These are phyloP conservation scores for Coregonus ussuriensis DNA, from an alignment of 2,797 vertebrate species.

Conservation along the genomic window DNA sequence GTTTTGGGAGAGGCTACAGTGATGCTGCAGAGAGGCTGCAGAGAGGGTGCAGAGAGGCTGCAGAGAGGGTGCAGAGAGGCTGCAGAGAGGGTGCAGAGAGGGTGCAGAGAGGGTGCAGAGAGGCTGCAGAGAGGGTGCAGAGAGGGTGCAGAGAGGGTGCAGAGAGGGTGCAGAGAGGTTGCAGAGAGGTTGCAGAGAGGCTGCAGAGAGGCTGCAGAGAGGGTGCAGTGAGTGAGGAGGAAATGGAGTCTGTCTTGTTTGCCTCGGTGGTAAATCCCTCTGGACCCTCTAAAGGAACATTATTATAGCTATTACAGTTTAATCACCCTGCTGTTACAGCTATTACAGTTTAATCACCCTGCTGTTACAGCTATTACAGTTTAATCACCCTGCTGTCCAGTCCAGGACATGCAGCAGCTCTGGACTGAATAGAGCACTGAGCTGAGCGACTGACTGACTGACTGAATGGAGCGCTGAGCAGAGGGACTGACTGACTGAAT, in stretches of 20 bases:
- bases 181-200: constrained; percentile 39
- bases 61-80: constrained; percentile 22
- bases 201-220: constrained; percentile 2
- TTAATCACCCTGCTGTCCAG: constrained; percentile 13
- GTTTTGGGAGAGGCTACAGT: constrained; percentile 37
- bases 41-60: constrained; percentile 24
- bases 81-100: constrained; percentile 39
- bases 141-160: no score
- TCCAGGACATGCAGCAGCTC: no score
- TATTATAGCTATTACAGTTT: constrained; percentile 67
- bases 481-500: no score
- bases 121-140: no score
- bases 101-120: constrained; percentile 7
- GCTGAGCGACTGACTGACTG: no score
- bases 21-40: constrained; percentile 7
- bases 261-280: constrained; percentile 76
- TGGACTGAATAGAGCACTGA: no score
- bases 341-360: constrained; percentile 42
- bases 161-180: no score
- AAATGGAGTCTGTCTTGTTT: constrained; percentile 81
- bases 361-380: constrained; percentile 66
- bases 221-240: constrained; percentile 65
- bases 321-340: constrained; percentile 60
- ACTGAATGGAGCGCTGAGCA: no score
- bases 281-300: constrained; percentile 64